phyloP scores from a whole-genome alignment of 2,113 vertebrate species.

The Ia io region DNA sequence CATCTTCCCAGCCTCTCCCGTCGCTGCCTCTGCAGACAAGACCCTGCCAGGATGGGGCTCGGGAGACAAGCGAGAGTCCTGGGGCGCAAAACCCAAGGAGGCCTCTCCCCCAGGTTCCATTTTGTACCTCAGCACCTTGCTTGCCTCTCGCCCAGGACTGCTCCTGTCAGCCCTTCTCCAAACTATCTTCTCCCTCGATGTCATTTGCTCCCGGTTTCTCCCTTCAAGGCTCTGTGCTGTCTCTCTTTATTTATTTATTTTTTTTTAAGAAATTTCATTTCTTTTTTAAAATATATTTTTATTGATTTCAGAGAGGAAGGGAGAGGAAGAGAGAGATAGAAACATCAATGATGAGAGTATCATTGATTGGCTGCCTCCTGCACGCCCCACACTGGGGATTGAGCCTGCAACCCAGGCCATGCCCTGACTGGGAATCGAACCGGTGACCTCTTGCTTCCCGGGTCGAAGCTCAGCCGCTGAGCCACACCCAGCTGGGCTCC shows the following conservation, averaged over 20 bases:
- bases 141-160: neutral
- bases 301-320: too few species aligned
- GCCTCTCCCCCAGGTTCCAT: neutral
- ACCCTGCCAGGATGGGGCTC: neutral
- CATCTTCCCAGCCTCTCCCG: neutral
- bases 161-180: neutral
- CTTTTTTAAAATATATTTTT: too few species aligned
- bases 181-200: neutral
- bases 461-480: too few species aligned
- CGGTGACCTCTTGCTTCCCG: too few species aligned
- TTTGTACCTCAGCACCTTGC: neutral
- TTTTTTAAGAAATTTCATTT: too few species aligned
- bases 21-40: neutral
- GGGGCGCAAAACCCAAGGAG: neutral
- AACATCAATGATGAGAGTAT: too few species aligned
- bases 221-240: neutral
- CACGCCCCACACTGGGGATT: too few species aligned
- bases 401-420: too few species aligned
- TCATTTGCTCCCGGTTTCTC: neutral
- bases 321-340: too few species aligned
- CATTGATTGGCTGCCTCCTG: too few species aligned
- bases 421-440: too few species aligned
- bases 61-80: accelerated
- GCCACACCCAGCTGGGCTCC: too few species aligned
- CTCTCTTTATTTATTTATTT: neutral